Evolutionary conservation across 1,140 invertebrate genomes (phyloP).

Genomic region (Theocolax elegans): DNA sequence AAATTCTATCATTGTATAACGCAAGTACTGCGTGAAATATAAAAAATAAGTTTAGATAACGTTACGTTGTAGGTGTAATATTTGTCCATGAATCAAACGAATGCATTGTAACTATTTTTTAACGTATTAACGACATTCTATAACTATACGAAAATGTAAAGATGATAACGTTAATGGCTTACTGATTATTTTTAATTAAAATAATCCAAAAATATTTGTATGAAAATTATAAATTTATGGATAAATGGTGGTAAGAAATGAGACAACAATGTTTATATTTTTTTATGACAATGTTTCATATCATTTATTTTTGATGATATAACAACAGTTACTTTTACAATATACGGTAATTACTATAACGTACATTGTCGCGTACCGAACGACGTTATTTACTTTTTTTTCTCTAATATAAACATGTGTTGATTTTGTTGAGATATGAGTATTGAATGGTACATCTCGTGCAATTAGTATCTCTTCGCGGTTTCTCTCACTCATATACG

Average conservation of each 20-base stretch:
- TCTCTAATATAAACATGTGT: slow-evolving; percentile 52
- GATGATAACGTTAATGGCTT: too few relatives aligned
- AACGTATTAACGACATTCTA: too few relatives aligned
- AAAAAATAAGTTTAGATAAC: too few relatives aligned
- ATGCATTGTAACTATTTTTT: too few relatives aligned
- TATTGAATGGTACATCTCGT: slow-evolving; percentile 51
- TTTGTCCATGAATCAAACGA: too few relatives aligned
- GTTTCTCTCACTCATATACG: slow-evolving; percentile 29
- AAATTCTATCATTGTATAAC: too few relatives aligned
- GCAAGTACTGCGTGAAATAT: too few relatives aligned
- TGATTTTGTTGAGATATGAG: slow-evolving; percentile 50
- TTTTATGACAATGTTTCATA: slow-evolving; percentile 54
- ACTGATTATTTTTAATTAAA: too few relatives aligned
- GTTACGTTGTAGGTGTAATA: too few relatives aligned
- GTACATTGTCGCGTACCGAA: slow-evolving; percentile 50
- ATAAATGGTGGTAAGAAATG: neutral
- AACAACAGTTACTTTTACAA: slow-evolving; percentile 58
- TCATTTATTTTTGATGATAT: slow-evolving; percentile 55
- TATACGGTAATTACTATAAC: slow-evolving; percentile 53
- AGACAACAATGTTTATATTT: slow-evolving; percentile 12
- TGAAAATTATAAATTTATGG: too few relatives aligned
- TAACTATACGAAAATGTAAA: too few relatives aligned
- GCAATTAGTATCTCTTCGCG: slow-evolving; percentile 46
- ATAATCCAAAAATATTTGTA: too few relatives aligned
- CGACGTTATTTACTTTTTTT: slow-evolving; percentile 42